Base-by-base conservation (phyloP, 2,113 vertebrate species). In the Pteropus alecto region DNA sequence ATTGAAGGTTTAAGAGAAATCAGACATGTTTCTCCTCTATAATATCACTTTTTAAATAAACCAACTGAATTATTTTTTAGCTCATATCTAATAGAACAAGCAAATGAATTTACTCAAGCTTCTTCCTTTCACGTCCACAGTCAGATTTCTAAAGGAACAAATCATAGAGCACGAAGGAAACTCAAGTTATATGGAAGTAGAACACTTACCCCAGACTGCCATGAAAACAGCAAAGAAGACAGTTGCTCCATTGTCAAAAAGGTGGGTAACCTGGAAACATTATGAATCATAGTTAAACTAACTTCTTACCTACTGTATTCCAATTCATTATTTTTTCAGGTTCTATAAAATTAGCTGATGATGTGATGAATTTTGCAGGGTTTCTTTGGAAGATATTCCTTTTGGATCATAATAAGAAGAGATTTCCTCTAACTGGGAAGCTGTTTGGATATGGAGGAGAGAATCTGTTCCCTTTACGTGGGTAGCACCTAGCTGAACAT, bases 191-290 rank as follows among this genome's bases (percentile, higher is more conserved):
- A 71, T 1, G 2, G 56, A 67, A 21, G 2, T 10, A 43, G 70
- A 60, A 81, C 95, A 99, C 99, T 99, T 98, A 99, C 99, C 99
- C 99, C 99, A 99, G 41, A 99, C 99, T 6, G 99, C 99, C 99
- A 99, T 99, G 98, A 99, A 99, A 79, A 99, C 99, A 87, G 99
- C 99, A 97, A 99, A 99, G 98, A 99, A 99, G 91, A 99, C 99
- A 6, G 99, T 99, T 0, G 99, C 99, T 97, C 99, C 99, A 5
- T 99, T 99, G 98, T 99, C 99, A 98, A 99, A 99, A 85, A 99
- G 99, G 97, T 99, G 99, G 3, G 99, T 99, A 84, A 99, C 99
- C 99, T 99, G 97, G 63, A 90, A 96, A 90, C 76, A 63, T 98
- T 28, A 97, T 21, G 60, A 97, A 96, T 22, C 95, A n/a, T 0